A percentile compares a stretch with the other conserved stretches of the same genome.
Evolutionary conservation across 2,113 vertebrate genomes (phyloP).

Genomic region (Syrmaticus mikado): DNA sequence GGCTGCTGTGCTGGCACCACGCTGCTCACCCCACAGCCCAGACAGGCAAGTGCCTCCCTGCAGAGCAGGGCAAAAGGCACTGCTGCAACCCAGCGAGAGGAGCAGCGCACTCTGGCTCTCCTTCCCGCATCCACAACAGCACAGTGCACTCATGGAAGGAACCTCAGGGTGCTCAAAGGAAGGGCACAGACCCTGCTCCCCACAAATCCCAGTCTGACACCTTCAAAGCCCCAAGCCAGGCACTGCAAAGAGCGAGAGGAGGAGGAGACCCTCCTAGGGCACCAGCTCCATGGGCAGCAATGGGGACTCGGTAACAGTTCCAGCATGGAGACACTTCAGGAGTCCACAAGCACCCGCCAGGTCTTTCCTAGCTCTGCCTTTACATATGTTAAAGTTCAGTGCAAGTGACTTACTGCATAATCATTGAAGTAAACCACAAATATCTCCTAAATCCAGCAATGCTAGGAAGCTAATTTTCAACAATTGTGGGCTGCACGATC

Average conservation of each 20-base stretch:
- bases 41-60: neutral
- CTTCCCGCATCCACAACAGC: too few relatives aligned
- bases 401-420: neutral
- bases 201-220: neutral
- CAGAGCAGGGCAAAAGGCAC: too few relatives aligned
- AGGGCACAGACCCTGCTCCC: fast-evolving
- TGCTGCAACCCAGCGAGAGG: too few relatives aligned
- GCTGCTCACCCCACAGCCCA: neutral
- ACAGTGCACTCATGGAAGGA: too few relatives aligned
- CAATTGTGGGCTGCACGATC: neutral
- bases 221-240: neutral
- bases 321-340: neutral
- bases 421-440: neutral
- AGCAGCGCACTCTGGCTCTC: too few relatives aligned
- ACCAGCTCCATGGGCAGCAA: fast-evolving
- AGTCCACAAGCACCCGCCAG: neutral
- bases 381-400: neutral
- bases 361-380: neutral
- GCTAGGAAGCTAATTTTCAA: neutral
- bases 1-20: neutral
- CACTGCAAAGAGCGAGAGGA: fast-evolving
- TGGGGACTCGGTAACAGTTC: neutral
- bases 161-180: neutral
- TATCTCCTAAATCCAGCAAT: neutral
- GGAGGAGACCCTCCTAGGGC: neutral